A percentile compares a stretch with the other conserved stretches of the same genome.
Evolutionary conservation across 2,797 vertebrate species (phyloP).

Genomic region (Peromyscus eremicus): DNA sequence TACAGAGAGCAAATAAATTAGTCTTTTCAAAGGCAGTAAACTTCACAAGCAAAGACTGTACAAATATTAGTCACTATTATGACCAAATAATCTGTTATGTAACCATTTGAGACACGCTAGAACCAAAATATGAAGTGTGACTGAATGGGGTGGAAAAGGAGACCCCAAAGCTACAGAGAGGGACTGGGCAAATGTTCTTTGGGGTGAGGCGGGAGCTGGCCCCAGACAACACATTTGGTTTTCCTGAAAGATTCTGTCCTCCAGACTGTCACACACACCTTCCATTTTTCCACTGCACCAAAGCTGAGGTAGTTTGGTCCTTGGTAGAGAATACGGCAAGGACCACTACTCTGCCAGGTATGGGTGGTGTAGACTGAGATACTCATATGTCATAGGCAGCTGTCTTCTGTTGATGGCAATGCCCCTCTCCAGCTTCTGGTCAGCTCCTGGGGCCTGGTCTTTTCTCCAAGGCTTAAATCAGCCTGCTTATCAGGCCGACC

Average conservation of each 20-base stretch:
- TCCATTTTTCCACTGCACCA: neutral
- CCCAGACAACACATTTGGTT: neutral
- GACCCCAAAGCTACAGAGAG: neutral
- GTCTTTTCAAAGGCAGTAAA: conserved; percentile 52
- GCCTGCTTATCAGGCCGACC: conserved; percentile 64
- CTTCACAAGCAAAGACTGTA: neutral
- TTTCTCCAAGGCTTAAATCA: conserved; percentile 55
- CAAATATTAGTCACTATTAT: conserved; percentile 30
- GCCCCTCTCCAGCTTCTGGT: neutral
- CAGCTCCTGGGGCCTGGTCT: conserved; percentile 57
- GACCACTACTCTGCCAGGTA: no score
- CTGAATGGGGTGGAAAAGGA: neutral
- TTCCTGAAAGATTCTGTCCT: neutral
- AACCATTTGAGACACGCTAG: conserved; percentile 1
- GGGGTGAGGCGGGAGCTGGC: neutral
- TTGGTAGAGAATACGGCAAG: neutral
- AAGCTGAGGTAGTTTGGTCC: neutral
- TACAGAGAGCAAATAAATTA: neutral
- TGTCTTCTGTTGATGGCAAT: neutral
- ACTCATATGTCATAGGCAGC: neutral
- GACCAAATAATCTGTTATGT: conserved; percentile 21
- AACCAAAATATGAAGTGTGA: conserved; percentile 49
- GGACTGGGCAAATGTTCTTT: neutral
- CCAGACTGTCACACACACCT: neutral
- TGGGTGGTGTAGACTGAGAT: neutral